Evolutionary conservation across 30 jellyfish, hydroid and myxozoan genomes (phyloP).

Genomic region (Mastigias papua): DNA sequence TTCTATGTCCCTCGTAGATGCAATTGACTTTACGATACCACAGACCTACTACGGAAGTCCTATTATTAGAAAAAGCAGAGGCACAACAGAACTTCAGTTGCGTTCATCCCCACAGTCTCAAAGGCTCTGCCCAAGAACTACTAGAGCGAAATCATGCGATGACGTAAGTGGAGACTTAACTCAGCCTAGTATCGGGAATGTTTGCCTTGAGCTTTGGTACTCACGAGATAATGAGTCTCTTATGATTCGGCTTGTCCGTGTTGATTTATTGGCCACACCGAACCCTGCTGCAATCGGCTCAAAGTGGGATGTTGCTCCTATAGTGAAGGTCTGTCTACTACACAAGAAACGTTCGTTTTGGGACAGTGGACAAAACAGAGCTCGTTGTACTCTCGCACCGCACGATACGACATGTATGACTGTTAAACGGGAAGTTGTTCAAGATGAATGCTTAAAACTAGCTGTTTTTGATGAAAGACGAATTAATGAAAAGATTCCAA

Average conservation of each 20-base stretch:
- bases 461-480: conserved; percentile 56
- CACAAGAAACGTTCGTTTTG: conserved; percentile 55
- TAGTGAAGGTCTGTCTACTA: conserved; percentile 29
- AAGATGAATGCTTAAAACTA: conserved; percentile 53
- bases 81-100: not conserved
- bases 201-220: conserved; percentile 58
- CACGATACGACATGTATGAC: conserved; percentile 44
- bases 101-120: conserved; percentile 15
- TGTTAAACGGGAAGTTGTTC: conserved; percentile 29
- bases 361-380: conserved; percentile 26
- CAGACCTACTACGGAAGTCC: conserved; percentile 53
- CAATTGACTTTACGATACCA: conserved; percentile 50
- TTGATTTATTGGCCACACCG: conserved; percentile 59
- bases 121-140: not conserved
- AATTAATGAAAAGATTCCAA: conserved; percentile 35
- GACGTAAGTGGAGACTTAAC: not conserved
- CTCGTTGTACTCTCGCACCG: conserved; percentile 16
- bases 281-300: conserved; percentile 82
- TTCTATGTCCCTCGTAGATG: conserved; percentile 1
- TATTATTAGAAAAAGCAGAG: not conserved
- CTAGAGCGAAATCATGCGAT: conserved; percentile 29
- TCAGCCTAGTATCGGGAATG: conserved; percentile 59
- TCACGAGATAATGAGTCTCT: conserved; percentile 74
- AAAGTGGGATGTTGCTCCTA: conserved; percentile 74
- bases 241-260: conserved; percentile 52